A percentile compares a stretch with the other conserved stretches of the same genome.
These are phyloP conservation scores for Pristis pectinata DNA, from an alignment of 2,797 vertebrate species.

Conservation along the genomic window DNA sequence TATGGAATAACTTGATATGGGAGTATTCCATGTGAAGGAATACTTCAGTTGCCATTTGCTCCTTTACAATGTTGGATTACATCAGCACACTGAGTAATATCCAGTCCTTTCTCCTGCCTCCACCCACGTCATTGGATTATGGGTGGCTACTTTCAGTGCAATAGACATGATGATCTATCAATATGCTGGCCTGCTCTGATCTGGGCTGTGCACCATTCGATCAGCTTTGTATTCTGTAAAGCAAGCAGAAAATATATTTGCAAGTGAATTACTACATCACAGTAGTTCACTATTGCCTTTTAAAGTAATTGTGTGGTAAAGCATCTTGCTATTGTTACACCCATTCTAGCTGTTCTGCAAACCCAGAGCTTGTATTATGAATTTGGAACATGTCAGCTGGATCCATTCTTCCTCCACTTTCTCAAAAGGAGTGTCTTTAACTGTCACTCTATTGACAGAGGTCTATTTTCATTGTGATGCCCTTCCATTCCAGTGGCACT, in stretches of 20 bases:
- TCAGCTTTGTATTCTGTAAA: not conserved
- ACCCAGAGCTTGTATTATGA: not conserved
- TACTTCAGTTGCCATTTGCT: not conserved
- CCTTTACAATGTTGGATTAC: not conserved
- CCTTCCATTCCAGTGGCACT: not conserved
- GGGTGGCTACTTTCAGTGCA: not conserved
- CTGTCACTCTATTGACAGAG: not conserved
- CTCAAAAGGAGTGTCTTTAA: not conserved
- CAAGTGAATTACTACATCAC: not conserved
- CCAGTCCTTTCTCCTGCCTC: not conserved
- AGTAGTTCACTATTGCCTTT: not conserved
- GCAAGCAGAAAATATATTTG: not conserved
- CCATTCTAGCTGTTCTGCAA: not conserved
- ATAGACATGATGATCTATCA: not conserved
- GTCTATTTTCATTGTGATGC: not conserved
- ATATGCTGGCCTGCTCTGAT: not conserved
- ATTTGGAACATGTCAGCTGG: not conserved
- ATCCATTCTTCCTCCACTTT: not conserved
- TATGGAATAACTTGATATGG: not conserved
- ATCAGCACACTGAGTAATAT: not conserved
- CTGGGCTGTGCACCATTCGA: not conserved
- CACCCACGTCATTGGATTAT: not conserved
- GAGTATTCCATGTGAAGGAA: not conserved
- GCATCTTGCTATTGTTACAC: not conserved
- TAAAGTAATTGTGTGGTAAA: not conserved